Evolutionary conservation across 2,797 vertebrate species (phyloP), one percentile per base, ranked within the genome.

Genomic region (Microtus agrestis): DNA sequence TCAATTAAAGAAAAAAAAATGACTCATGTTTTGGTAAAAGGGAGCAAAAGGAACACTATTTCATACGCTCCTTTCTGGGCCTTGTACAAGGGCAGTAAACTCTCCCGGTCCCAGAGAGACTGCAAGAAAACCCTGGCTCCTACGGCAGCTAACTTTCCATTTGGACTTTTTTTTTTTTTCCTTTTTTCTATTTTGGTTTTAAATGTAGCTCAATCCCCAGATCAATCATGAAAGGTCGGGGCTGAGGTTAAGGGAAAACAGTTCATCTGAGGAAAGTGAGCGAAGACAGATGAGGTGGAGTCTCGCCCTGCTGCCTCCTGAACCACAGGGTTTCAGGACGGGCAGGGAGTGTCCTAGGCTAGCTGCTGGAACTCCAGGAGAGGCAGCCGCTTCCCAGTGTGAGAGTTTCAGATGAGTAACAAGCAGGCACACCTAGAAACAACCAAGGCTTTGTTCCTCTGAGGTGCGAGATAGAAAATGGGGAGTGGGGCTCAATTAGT

Each of bases 11-110:
- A 14, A 46, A 77, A 48, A 48, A 8, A n/a, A 79, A 90, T 43
- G 54, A 86, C 78, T 94, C 40, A 61, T 88, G 40, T 85, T 97
- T 94, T 74, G 25, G 37, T 73, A 85, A 71, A 73, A 61, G 46
- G 46, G 37, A 4, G 14, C 13, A 17, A 74, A 71, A 29, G 46
- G 8, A 71, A 34, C 54, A 81, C 54, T 59, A 86, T 93, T 95
- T 86, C 69, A 86, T 65, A 56, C 69, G 46, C 61, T 86, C 46
- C 69, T 69, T 95, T 87, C 69, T 89, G 89, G 63, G 43, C 34
- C 3, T 34, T 89, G 74, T 43, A 56, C 93, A 94, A 93, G 8
- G n/a, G 31, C 76, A 78, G 37, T 43, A 69, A 89, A 73, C 11
- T 31, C 37, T 61, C 73, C 73, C 10, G 2, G 48, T 94, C 51